phyloP scores from a whole-genome alignment of 2,888 invertebrate genomes.

The Trissolcus brochymenae region DNA sequence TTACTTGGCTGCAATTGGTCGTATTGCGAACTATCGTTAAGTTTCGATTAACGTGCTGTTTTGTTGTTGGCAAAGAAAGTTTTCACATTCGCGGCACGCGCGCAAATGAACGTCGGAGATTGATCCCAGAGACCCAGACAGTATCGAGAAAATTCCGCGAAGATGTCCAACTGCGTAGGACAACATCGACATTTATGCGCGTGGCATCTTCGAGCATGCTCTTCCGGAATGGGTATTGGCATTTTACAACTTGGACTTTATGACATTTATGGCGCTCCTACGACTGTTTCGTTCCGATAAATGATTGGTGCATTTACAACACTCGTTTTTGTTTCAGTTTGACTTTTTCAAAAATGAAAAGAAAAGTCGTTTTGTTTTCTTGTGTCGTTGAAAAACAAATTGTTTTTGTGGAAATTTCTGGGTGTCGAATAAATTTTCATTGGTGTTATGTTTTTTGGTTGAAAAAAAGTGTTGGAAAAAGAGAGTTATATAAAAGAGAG shows the following conservation, averaged over 20 bases:
- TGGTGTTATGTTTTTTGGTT: no score
- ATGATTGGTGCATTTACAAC: slow-evolving; percentile 16
- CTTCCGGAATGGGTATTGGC: slow-evolving; percentile 49
- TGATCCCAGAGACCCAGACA: slow-evolving; percentile 15
- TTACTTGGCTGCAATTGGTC: no score
- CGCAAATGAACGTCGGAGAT: slow-evolving; percentile 30
- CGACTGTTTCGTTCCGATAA: slow-evolving; percentile 49
- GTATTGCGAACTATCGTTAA: no score
- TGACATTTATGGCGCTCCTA: slow-evolving; percentile 25
- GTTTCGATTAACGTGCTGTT: no score
- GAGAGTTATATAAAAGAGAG: no score
- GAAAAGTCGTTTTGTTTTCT: no score
- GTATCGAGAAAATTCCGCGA: slow-evolving; percentile 18
- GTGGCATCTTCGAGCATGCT: slow-evolving; percentile 21
- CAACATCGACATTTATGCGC: slow-evolving; percentile 35
- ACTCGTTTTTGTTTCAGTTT: no score
- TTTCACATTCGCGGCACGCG: slow-evolving; percentile 12
- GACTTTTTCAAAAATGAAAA: not conserved
- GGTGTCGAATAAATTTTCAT: no score
- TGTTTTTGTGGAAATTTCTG: no score
- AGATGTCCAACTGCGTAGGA: slow-evolving; percentile 28
- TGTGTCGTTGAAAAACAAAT: no score
- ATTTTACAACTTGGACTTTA: slow-evolving; percentile 45
- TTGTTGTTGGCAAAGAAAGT: slow-evolving; percentile 23
- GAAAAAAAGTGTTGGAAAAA: no score